Conservation (phyloP, 2,797 vertebrate species). For the Mormyrops boulengeri region DNA sequence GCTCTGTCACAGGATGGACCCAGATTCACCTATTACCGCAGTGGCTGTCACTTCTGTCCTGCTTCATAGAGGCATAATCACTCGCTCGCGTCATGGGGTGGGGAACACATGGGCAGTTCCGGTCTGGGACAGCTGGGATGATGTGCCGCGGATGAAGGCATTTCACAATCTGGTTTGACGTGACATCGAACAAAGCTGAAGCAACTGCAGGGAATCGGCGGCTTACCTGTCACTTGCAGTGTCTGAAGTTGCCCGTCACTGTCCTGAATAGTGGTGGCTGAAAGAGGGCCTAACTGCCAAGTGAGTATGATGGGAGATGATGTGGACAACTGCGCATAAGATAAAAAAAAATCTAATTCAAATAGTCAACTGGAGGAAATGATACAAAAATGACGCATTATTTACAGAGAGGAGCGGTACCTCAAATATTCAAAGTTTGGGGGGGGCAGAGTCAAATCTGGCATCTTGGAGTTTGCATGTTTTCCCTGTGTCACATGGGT, state of each 20-base stretch:
- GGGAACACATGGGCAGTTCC: background rate
- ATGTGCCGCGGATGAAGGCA: background rate
- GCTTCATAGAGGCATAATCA: background rate
- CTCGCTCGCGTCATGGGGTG: background rate
- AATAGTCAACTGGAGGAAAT: background rate
- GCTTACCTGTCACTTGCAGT: background rate
- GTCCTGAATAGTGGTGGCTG: background rate
- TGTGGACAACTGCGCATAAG: background rate
- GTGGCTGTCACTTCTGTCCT: background rate
- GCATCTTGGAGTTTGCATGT: background rate
- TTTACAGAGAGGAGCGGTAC: background rate
- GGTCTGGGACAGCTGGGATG: background rate
- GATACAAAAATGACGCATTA: background rate
- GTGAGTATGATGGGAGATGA: background rate
- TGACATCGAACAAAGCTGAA: background rate
- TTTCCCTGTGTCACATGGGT: background rate
- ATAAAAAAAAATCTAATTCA: background rate
- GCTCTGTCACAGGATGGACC: background rate
- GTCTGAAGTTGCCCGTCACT: background rate
- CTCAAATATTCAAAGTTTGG: background rate
- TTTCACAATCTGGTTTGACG: background rate
- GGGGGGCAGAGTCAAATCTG: background rate
- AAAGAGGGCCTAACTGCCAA: background rate
- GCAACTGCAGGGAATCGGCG: background rate
- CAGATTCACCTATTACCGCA: background rate